Base-by-base conservation (phyloP, 37 sponge, comb jelly and placozoan genomes). In the Crambe crambe region DNA sequence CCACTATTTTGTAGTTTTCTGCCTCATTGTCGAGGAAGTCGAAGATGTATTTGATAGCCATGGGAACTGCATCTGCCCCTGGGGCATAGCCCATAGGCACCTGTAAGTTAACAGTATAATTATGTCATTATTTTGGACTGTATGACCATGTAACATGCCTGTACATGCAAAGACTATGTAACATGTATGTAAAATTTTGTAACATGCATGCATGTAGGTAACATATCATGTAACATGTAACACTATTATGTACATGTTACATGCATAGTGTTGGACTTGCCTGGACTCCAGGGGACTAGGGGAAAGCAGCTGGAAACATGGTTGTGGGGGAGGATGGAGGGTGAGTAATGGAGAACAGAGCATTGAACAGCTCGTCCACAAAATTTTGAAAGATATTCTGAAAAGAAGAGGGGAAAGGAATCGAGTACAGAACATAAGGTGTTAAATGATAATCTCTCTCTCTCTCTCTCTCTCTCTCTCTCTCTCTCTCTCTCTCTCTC, bases 21-120 rank as follows among this genome's bases (percentile, higher is more conserved):
- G 99, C 99, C 65, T 94, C 85, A 27, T 80, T 60, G 75, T 98
- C 97, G n/a, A 98, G 86, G 79, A 98, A 86, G 76, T 98, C 97
- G 83, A 94, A 96, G 26, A 98, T 78, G 75, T 89, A 98, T 78
- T 98, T 98, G 79, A 98, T 84, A 0, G 99, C 93, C 64, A 74
- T 85, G 0, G 99, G 96, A 2, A 96, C 82, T 0, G 81, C 32
- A 32, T 85, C 76, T 29, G 83, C 60, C 25, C 83, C 83, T 34
- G 88, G 79, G 39, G 70, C 70, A 23, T 70, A 70, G n/a, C 70
- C 70, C 1, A 70, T 42, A 12, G 70, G 42, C 8, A 70, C 42
- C 66, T 65, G 66, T 29, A 47, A 15, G 12, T 6, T 6, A 6
- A 47, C 6, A 47, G 51, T 47, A 47, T 15, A 47, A 15, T 47